Evolutionary conservation across 2,888 invertebrate species (phyloP).

Genomic region (Sphaerophoria rueppellii): DNA sequence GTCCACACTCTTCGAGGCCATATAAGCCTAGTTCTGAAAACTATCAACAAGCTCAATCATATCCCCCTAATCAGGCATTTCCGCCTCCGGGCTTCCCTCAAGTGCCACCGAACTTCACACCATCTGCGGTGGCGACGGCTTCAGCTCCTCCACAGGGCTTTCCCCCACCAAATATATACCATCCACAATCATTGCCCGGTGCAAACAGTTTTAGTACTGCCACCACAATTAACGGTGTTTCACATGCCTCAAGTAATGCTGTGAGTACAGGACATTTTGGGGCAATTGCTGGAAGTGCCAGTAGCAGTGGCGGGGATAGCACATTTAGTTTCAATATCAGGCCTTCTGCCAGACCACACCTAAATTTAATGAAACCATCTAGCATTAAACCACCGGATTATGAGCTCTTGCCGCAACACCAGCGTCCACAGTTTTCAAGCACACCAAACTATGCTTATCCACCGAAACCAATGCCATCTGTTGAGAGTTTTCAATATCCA

Average conservation of each 20-base stretch:
- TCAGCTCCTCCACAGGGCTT: constrained; percentile 34
- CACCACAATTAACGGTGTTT: constrained; percentile 62
- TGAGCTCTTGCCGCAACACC: constrained; percentile 70
- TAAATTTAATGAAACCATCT: constrained; percentile 70
- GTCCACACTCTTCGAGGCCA: constrained; percentile 23
- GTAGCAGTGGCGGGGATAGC: constrained; percentile 79
- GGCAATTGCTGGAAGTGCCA: constrained; percentile 78
- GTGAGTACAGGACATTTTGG: constrained; percentile 78
- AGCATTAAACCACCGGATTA: constrained; percentile 73
- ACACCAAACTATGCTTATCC: constrained; percentile 66
- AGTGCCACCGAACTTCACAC: constrained; percentile 16
- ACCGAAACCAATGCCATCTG: constrained; percentile 69
- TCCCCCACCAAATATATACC: constrained; percentile 50
- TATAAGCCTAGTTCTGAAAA: constrained; percentile 34
- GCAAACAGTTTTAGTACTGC: constrained; percentile 74
- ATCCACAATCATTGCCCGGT: constrained; percentile 43
- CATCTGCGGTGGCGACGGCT: background rate
- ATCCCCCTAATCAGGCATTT: constrained; percentile 28
- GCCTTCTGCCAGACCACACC: constrained; percentile 76
- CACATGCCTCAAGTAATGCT: constrained; percentile 78
- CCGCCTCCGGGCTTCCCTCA: constrained; percentile 30
- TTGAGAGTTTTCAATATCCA: constrained; percentile 74
- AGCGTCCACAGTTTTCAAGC: constrained; percentile 74
- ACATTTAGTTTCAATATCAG: constrained; percentile 80
- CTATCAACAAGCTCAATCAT: constrained; percentile 37